Evolutionary conservation across 1,140 invertebrate species (phyloP).

Genomic region (Cyphomyrmex costatus): DNA sequence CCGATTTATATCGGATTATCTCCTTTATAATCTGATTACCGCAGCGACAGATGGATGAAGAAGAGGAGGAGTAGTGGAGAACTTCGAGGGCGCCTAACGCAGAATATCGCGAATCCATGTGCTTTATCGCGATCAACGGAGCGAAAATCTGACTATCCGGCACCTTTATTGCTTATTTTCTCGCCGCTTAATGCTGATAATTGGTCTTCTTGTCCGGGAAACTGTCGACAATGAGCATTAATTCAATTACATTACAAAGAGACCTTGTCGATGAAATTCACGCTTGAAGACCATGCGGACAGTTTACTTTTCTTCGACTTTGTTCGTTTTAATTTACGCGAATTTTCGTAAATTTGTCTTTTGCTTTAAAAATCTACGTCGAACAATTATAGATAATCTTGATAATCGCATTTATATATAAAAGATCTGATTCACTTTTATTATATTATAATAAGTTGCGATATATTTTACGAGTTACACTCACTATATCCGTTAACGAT

Average conservation of each 20-base stretch:
- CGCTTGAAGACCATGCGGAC: conserved; percentile 8
- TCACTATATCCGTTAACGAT: not conserved
- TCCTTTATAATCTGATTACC: conserved; percentile 46
- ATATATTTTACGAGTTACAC: not conserved
- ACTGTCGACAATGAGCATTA: conserved; percentile 40
- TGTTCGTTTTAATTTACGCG: conserved; percentile 42
- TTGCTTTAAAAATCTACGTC: not conserved
- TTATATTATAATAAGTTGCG: not conserved
- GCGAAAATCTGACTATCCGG: conserved; percentile 41
- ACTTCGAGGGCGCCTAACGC: not conserved
- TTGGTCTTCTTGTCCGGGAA: conserved; percentile 58
- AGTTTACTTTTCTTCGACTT: conserved; percentile 13
- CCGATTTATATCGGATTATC: conserved; percentile 8
- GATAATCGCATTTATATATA: not conserved
- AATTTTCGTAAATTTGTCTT: not conserved
- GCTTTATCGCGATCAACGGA: conserved; percentile 54
- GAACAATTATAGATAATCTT: conserved; percentile 28
- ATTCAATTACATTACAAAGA: conserved; percentile 52
- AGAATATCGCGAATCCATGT: conserved; percentile 19
- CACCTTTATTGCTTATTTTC: conserved; percentile 54
- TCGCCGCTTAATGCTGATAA: conserved; percentile 67
- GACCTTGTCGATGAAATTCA: conserved; percentile 38
- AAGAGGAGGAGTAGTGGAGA: conserved; percentile 11
- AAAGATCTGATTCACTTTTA: not conserved
- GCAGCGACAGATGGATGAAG: conserved; percentile 6